Percentiles rank a stretch among this genome's conserved stretches.
These are phyloP conservation scores for Lasius platythorax DNA, from an alignment of 2,888 invertebrate genomes.

Conservation along the genomic window DNA sequence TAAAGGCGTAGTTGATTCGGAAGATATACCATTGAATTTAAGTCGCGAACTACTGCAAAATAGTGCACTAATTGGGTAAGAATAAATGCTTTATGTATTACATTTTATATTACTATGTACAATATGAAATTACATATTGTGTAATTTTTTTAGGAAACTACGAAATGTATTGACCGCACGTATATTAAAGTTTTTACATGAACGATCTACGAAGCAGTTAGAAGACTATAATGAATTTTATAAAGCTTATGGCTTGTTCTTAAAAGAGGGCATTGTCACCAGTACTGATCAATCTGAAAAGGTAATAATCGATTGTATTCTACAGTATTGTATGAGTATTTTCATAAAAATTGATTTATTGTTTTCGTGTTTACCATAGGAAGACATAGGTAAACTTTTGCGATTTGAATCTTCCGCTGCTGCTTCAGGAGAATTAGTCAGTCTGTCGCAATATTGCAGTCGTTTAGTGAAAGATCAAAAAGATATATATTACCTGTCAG, in stretches of 20 bases:
- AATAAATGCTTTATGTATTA: conserved; percentile 25
- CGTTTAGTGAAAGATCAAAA: conserved; percentile 93
- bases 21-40: conserved; percentile 98
- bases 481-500: conserved; percentile 96
- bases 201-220: conserved; percentile 94
- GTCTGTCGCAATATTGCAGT: conserved; percentile 93
- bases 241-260: conserved; percentile 95
- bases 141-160: conserved; percentile 89
- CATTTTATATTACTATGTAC: not conserved
- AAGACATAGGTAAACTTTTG: conserved; percentile 95
- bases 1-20: conserved; percentile 99
- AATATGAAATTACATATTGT: not conserved
- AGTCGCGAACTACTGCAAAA: conserved; percentile 98
- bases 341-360: not conserved
- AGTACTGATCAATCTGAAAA: conserved; percentile 93
- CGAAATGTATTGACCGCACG: conserved; percentile 94
- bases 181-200: conserved; percentile 94
- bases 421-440: conserved; percentile 90
- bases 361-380: conserved; percentile 87
- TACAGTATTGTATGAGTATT: not conserved
- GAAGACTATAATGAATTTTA: conserved; percentile 95
- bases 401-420: conserved; percentile 96
- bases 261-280: conserved; percentile 98
- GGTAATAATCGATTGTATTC: conserved; percentile 86
- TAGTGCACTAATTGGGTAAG: conserved; percentile 94